These are phyloP conservation scores for Coleophora flavipennella DNA, from an alignment of 2,888 invertebrate genomes.

Conservation along the genomic window DNA sequence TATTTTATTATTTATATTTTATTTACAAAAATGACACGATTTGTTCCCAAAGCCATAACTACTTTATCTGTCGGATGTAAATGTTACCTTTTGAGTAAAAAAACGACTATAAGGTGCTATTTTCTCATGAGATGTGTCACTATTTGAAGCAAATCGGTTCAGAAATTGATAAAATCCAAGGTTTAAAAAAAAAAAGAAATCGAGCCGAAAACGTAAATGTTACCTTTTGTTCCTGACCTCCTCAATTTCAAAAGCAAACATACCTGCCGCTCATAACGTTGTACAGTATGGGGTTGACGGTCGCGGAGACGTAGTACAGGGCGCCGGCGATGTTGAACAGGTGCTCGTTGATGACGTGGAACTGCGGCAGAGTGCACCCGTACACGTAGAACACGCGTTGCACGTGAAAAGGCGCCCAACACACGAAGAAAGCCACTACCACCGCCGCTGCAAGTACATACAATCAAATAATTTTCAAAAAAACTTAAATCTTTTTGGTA, in stretches of 20 bases:
- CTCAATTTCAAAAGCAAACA: conserved; percentile 9
- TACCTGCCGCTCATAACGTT: conserved; percentile 81
- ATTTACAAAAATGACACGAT: background rate
- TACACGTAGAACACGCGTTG: conserved; percentile 89
- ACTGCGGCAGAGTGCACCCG: conserved; percentile 73
- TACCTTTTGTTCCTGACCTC: too few relatives aligned
- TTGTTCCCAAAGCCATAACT: too few relatives aligned
- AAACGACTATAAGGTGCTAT: too few relatives aligned
- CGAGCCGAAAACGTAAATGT: background rate
- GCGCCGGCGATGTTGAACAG: conserved; percentile 87
- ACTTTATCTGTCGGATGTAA: too few relatives aligned
- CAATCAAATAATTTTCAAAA: conserved; percentile 4
- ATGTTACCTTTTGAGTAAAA: too few relatives aligned
- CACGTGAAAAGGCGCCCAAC: conserved; percentile 96
- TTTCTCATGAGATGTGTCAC: too few relatives aligned
- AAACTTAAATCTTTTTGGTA: too few relatives aligned
- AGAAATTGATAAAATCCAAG: too few relatives aligned
- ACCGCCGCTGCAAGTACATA: conserved; percentile 89
- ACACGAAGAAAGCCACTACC: conserved; percentile 94
- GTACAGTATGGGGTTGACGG: conserved; percentile 89
- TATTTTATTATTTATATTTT: too few relatives aligned
- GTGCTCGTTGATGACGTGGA: conserved; percentile 78
- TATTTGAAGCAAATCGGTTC: too few relatives aligned
- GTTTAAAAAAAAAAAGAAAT: background rate
- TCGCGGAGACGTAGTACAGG: conserved; percentile 88